Evolutionary conservation across 2,888 invertebrate species (phyloP), one percentile per base, ranked within the genome.

Genomic region (Germaria angustata): DNA sequence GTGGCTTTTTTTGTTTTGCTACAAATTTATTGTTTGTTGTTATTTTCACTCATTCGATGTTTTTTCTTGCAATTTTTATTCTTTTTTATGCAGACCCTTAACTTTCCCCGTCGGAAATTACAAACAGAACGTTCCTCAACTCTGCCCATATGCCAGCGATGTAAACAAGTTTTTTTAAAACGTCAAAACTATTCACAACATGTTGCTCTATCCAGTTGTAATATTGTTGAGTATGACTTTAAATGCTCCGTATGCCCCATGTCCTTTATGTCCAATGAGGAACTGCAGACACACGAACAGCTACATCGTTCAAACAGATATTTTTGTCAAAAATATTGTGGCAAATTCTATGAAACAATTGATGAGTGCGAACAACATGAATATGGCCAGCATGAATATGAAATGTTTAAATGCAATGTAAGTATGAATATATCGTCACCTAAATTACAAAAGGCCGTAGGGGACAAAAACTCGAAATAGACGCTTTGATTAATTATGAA

Each of bases 91-190:
- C 79, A 89, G 90, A 78, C 87, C 9, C 87, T 87, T 2, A 88
- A 85, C 75, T 90, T 87, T 87, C 87, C 88, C 41, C 87, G 89
- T 0, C 89, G 89, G 6, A 90, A 90, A 81, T 81, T 88, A 53
- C 90, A 89, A 84, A 85, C 86, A 32, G 89, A 89, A 71, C 89
- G 88, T 20, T 82, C 88, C 34, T 89, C 89, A 41, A 88, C 86
- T 51, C 81, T 89, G 72, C 89, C 89, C 20, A 88, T 90, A 68
- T 89, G 89, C 68, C 90, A 90, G 77, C 88, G 89, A 13, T 89
- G 89, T 85, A 89, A 90, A 84, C 89, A 90, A 81, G 90, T 90
- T 55, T 89, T 89, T 85, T 88, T 90, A 17, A 89, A 89, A 80
- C 90, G 89, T 73, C 88, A 88, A 49, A 85, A 85, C 76, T 89